Evolutionary conservation across 2,888 invertebrate species (phyloP), one percentile per base, ranked within the genome.

Genomic region (Prosapia bicincta): DNA sequence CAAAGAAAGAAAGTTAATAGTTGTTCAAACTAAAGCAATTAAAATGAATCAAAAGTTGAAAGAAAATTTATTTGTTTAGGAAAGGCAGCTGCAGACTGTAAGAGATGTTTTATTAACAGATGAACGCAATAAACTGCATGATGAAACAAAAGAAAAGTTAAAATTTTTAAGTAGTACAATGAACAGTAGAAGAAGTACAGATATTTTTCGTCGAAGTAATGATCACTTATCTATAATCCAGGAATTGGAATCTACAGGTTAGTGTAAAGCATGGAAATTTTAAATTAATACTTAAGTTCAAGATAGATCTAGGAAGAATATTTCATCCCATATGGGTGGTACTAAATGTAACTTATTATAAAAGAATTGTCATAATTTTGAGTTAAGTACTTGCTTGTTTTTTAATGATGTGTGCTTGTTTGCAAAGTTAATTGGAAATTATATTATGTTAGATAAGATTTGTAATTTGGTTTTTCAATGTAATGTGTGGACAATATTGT

Each of bases 61-160:
- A 30, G 30, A 5, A 5, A 30, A 30, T 30, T 30, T 30, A 9
- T 30, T 54, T 69, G n/a, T 3, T 74, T 32, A 79, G 78, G 78
- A 79, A 71, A 54, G 68, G 24, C 79, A 78, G 24, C 38, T 80
- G 30, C 76, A 76, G 20, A 71, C 76, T 68, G 68, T 79, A 28
- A 30, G 78, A 43, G 77, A 78, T 66, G 67, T 77, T 10, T 25
- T 79, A 24, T 71, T 79, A 9, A 71, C 76, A n/a, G 80, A 79
- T 73, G 76, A 66, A 1, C 67, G 72, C 67, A 76, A 89, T 54
- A 90, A 91, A 81, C 84, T 95, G 15, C 92, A 94, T 81, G 92
- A 93, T 82, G 93, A 93, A 82, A 94, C 93, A 0, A 89, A 93
- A 74, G 93, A 95, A 83, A 93, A 93, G 83, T 86, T 96, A 26